Percentiles rank a stretch among this genome's conserved stretches.
These are phyloP conservation scores for Lota lota DNA, from an alignment of 2,113 vertebrate genomes.

Conservation along the genomic window DNA sequence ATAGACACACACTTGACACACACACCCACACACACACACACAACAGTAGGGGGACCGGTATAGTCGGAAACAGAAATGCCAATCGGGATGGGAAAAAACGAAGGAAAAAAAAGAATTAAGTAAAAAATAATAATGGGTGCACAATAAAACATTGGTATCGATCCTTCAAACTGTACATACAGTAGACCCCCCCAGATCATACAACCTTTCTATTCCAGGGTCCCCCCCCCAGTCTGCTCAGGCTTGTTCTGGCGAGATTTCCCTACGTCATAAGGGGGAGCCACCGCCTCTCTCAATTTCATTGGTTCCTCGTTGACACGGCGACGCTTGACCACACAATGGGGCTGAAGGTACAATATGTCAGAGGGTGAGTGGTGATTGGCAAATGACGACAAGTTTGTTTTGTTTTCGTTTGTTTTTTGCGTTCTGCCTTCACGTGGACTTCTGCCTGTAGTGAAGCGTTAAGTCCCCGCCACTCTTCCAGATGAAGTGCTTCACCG, in stretches of 20 bases:
- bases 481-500: constrained; percentile 94
- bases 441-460: constrained; percentile 96
- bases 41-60: not conserved
- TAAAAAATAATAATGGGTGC: constrained; percentile 36
- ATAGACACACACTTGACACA: constrained; percentile 22
- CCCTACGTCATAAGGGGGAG: constrained; percentile 49
- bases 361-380: constrained; percentile 63
- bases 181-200: constrained; percentile 17
- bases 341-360: constrained; percentile 63
- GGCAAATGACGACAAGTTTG: constrained; percentile 55
- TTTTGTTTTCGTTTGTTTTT: constrained; percentile 78
- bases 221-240: too few species aligned
- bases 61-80: constrained; percentile 28
- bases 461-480: constrained; percentile 98
- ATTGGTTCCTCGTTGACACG: constrained; percentile 51
- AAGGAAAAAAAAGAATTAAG: constrained; percentile 39
- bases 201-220: too few species aligned
- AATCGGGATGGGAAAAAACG: constrained; percentile 33
- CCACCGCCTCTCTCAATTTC: constrained; percentile 33
- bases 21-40: not conserved
- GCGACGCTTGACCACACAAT: constrained; percentile 49
- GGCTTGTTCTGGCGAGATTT: constrained; percentile 40
- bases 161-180: constrained; percentile 68
- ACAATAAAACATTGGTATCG: constrained; percentile 46
- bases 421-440: constrained; percentile 68